Conservation (phyloP, 2,113 vertebrate genomes). For the Dermatemys mawii region DNA sequence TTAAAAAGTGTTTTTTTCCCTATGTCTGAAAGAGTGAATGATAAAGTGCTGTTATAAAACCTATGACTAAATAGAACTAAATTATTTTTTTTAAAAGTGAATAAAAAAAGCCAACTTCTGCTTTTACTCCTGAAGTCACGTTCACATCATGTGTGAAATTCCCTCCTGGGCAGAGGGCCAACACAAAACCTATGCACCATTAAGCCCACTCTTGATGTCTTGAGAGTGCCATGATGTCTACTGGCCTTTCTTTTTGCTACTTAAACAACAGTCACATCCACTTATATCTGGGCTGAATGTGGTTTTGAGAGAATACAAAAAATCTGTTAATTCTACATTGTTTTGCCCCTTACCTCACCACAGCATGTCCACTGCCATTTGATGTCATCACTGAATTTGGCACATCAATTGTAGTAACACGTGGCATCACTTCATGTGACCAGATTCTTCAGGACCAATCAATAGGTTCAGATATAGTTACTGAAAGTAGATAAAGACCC, state of each 20-base stretch:
- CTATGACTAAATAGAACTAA: neutral
- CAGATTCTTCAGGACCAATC: neutral
- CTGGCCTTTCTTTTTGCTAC: neutral
- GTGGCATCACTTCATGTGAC: neutral
- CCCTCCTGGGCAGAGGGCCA: neutral
- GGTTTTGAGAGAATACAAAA: neutral
- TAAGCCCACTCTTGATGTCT: neutral
- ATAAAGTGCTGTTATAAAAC: neutral
- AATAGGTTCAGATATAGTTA: neutral
- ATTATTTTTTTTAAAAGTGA: neutral
- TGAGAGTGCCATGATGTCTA: neutral
- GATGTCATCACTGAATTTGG: neutral
- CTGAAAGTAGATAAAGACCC: neutral
- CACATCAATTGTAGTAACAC: neutral
- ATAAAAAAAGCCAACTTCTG: neutral
- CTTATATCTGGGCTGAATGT: neutral
- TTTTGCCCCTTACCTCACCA: neutral
- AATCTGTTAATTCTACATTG: neutral
- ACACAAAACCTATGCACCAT: neutral
- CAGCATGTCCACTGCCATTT: neutral
- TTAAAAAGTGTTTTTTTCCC: neutral
- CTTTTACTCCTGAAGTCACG: neutral
- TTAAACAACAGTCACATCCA: neutral
- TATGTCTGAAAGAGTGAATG: neutral
- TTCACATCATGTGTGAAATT: neutral